Evolutionary conservation across 2,888 invertebrate genomes (phyloP).

Genomic region (Euplexia lucipara): DNA sequence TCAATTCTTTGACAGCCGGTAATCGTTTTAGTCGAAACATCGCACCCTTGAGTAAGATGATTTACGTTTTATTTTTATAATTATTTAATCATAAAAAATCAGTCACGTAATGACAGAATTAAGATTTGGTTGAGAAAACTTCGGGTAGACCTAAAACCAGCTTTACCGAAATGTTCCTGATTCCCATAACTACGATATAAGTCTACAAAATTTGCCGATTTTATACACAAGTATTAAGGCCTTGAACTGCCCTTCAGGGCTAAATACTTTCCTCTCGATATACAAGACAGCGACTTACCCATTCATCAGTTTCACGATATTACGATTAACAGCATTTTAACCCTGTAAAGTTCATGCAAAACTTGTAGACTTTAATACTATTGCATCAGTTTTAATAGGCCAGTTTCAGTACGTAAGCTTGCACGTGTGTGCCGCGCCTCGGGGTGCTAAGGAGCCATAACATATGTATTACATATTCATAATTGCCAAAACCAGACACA

Average conservation of each 20-base stretch:
- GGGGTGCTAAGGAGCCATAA: conserved; percentile 54
- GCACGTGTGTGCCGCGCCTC: conserved; percentile 51
- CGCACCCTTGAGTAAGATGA: neutral
- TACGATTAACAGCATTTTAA: neutral
- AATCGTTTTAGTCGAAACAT: neutral
- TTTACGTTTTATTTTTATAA: conserved; percentile 1
- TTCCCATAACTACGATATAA: neutral
- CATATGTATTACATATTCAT: conserved; percentile 65
- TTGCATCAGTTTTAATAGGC: conserved; percentile 33
- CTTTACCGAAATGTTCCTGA: neutral
- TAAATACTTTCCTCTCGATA: neutral
- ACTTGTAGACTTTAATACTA: conserved; percentile 14
- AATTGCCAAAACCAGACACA: conserved; percentile 83
- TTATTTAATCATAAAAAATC: neutral
- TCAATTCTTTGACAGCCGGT: conserved; percentile 25
- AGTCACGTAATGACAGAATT: neutral
- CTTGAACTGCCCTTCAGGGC: too few relatives aligned
- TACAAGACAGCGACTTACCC: neutral
- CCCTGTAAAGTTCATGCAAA: conserved; percentile 21
- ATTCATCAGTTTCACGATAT: neutral
- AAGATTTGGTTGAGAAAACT: neutral
- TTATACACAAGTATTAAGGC: too few relatives aligned
- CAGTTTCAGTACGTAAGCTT: conserved; percentile 28
- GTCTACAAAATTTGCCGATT: neutral
- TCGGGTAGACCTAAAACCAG: neutral